phyloP scores from a whole-genome alignment of 2,113 vertebrate species.

The Dasypus novemcinctus region DNA sequence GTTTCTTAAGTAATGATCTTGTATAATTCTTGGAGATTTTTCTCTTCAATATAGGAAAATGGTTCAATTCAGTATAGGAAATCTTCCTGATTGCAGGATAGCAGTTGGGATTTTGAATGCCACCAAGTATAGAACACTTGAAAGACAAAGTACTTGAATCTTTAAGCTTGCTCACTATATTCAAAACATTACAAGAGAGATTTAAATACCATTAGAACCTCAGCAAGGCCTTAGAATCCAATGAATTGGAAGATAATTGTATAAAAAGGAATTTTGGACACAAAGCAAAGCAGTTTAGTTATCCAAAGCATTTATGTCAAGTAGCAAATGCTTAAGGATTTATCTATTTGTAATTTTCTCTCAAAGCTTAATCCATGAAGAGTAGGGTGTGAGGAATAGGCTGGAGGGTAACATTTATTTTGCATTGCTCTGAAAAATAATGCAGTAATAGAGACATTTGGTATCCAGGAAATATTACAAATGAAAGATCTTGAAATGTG shows the following conservation, averaged over 20 bases:
- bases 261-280: background rate
- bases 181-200: conserved; percentile 21
- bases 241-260: conserved; percentile 17
- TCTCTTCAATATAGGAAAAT: background rate
- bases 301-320: conserved; percentile 36
- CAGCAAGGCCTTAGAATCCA: conserved; percentile 12
- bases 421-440: conserved; percentile 9
- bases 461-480: conserved; percentile 30
- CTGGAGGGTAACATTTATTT: background rate
- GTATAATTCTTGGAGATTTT: background rate
- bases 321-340: conserved; percentile 40
- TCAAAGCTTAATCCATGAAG: background rate
- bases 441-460: background rate
- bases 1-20: background rate
- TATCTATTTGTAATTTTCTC: conserved; percentile 35
- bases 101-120: background rate
- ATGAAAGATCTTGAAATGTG: conserved; percentile 52
- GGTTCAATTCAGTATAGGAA: background rate
- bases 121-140: background rate
- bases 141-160: conserved; percentile 13
- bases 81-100: background rate
- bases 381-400: background rate
- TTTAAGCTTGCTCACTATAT: background rate
- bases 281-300: conserved; percentile 29
- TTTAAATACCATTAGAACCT: conserved; percentile 33